Conservation (phyloP, 2,797 vertebrate genomes). For the Enteromius anoplus region DNA sequence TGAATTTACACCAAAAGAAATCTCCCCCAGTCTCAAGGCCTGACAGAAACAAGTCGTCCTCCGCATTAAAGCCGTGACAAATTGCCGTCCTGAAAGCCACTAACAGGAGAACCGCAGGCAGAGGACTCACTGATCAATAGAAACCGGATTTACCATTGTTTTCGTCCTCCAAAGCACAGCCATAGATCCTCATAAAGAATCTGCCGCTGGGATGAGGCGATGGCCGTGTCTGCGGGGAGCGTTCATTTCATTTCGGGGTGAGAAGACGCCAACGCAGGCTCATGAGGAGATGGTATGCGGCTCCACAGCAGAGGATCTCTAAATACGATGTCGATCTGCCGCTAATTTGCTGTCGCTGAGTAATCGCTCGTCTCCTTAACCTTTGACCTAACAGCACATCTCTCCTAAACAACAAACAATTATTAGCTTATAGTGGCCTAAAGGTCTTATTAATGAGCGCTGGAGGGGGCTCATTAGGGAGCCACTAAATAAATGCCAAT, state of each 20-base stretch:
- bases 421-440: constrained; percentile 5
- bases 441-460: constrained; percentile 11
- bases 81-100: constrained; percentile 43
- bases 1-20: constrained; percentile 65
- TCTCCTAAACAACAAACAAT: background rate
- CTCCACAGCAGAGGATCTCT: constrained; percentile 47
- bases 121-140: constrained; percentile 73
- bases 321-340: constrained; percentile 18
- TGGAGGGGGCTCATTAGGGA: constrained; percentile 13
- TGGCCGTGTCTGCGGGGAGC: constrained; percentile 22
- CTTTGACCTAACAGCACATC: background rate
- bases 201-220: constrained; percentile 54
- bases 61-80: constrained; percentile 40
- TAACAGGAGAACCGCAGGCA: constrained; percentile 55
- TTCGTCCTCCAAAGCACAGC: constrained; percentile 73
- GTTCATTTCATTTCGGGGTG: constrained; percentile 68
- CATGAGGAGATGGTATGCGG: constrained; percentile 57
- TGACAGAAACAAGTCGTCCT: constrained; percentile 19
- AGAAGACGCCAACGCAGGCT: constrained; percentile 25
- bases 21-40: constrained; percentile 24
- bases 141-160: constrained; percentile 78
- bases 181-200: constrained; percentile 68
- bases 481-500: constrained; percentile 3
- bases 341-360: constrained; percentile 64
- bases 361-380: constrained; percentile 63